A percentile compares a stretch with the other conserved stretches of the same genome.
Evolutionary conservation across 2,888 invertebrate species (phyloP).

Genomic region (Agrenia bidenticulata): DNA sequence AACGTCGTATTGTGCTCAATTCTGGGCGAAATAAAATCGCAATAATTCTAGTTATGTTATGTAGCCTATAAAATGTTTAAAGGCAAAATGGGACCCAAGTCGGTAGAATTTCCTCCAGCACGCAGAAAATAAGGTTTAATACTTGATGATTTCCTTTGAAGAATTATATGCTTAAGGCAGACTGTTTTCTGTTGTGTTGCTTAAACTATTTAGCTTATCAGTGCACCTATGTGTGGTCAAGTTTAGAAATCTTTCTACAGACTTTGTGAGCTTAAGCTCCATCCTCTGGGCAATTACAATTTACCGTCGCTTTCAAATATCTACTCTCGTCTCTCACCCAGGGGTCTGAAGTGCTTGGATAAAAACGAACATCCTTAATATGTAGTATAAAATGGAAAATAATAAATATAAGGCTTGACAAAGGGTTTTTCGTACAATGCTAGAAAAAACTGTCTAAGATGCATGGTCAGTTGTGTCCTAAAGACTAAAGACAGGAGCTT

Average conservation of each 20-base stretch:
- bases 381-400: background rate
- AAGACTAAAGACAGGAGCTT: too few relatives aligned
- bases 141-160: background rate
- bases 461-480: conserved; percentile 3
- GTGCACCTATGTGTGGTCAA: conserved; percentile 10
- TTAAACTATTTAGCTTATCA: background rate
- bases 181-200: background rate
- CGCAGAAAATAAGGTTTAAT: background rate
- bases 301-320: too few relatives aligned
- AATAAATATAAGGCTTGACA: conserved; percentile 3
- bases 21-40: background rate
- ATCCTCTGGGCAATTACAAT: background rate
- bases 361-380: too few relatives aligned
- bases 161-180: conserved; percentile 4
- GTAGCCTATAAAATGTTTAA: background rate
- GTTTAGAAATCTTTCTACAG: too few relatives aligned
- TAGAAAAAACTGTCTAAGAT: background rate
- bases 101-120: background rate
- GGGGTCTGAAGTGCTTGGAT: too few relatives aligned
- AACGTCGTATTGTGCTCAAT: too few relatives aligned
- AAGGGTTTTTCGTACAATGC: too few relatives aligned
- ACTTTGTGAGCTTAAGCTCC: background rate
- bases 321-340: too few relatives aligned
- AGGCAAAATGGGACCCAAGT: conserved; percentile 19
- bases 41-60: background rate